Evolutionary conservation across 1,140 invertebrate genomes (phyloP), one percentile per base, ranked within the genome.

Genomic region (Brachionus manjavacas): DNA sequence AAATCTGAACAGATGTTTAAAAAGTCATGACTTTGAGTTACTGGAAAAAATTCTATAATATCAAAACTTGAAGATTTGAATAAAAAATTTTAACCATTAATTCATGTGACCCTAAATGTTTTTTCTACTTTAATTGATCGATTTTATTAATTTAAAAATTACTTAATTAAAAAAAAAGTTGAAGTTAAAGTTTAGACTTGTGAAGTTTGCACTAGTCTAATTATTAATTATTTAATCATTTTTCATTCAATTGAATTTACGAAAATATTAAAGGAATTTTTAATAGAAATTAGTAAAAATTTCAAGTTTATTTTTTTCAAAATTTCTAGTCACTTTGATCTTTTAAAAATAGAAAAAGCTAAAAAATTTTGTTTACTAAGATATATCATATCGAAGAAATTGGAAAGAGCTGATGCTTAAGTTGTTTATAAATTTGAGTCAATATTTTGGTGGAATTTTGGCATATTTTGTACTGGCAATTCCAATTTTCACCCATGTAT

Each of bases 391-490:
- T 55, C 9, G 81, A 25, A n/a, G 70, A 39, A 76, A 70, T 35
- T 84, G 35, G 31, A 68, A 85, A 72, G 46, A 87, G 76, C 86
- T 88, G 16, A 64, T 87, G 72, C 85, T 91, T 9, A 87, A 87
- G 85, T 74, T 91, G 86, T 88, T 89, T 60, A 88, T 91, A 12
- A 91, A 91, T 85, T 83, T 90, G 16, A 91, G 90, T 86, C 91
- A 92, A 85, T 93, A 93, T 86, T 87, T 92, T 46, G 92, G 92
- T 11, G 90, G 91, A 84, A 92, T 93, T 83, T 86, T 93, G 4
- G 92, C 91, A 84, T 93, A 92, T 86, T 86, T 93, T 1, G 89
- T 92, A 7, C 85, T 93, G 12, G 91, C 92, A 14, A 87, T 92
- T 83, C 91, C 92, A 8, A 91, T 93, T 83, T 93, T 93, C 87